Base-by-base conservation (phyloP, 2,888 invertebrate species). In the Eristalinus aeneus region DNA sequence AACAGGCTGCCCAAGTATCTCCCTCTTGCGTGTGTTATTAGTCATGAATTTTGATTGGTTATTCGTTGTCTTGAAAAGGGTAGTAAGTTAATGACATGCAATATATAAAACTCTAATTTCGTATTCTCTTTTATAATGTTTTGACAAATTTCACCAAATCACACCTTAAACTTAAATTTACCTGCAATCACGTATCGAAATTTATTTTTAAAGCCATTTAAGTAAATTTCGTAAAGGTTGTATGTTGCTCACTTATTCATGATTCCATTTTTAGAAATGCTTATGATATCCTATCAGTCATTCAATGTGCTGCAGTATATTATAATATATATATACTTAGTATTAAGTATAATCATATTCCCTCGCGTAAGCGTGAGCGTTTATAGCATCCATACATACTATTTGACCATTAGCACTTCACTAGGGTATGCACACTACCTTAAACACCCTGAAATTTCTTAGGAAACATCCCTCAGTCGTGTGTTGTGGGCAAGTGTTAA, bases 341-440 rank as follows among this genome's bases (percentile, higher is more conserved):
- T n/a, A n/a, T n/a, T n/a, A n/a, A n/a, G n/a, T n/a, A n/a, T n/a
- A 86, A 86, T 86, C 86, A 86, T 85, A 86, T 60, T 54, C 77
- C 69, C 77, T 56, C 61, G 69, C 69, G 63, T 9, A 58, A 80
- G 63, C 53, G 39, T 34, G 23, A 72, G 63, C 56, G 71, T 82
- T 86, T 86, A 86, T 86, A 73, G 86, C 82, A 77, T 82, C 77
- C 76, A 77, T 69, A 85, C 85, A 85, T 76, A 85, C 85, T 69
- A 85, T 85, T 64, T 63, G 76, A 56, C 77, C 81, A 85, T 85
- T 85, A 85, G 85, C 85, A 85, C 85, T 85, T 76, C 63, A 81
- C 85, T 69, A 54, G 22, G 53, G 11, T 31, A 67, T 73, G 73
- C 86, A 86, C 82, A 81, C 81, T 65, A 77, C 76, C 82, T 77